These are phyloP conservation scores for Gypaetus barbatus DNA, from an alignment of 2,797 vertebrate species.

Conservation along the genomic window DNA sequence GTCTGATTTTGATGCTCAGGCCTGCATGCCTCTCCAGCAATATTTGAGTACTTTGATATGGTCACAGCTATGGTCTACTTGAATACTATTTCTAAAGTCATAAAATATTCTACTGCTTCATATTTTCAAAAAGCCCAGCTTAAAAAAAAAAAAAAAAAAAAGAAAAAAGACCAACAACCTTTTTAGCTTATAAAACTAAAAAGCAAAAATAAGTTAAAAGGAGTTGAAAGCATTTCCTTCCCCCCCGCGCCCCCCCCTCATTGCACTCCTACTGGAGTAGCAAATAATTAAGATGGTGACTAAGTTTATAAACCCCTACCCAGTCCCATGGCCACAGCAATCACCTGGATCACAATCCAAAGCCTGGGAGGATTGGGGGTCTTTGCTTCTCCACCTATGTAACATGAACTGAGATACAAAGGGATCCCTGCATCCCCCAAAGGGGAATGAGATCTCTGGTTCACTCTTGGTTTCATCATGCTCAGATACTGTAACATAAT, in stretches of 20 bases:
- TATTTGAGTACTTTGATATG: slow-evolving; percentile 5
- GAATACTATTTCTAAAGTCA: background rate
- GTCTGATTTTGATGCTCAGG: slow-evolving; percentile 29
- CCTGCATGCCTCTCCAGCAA: background rate
- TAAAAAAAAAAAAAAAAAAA: background rate
- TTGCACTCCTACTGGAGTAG: background rate
- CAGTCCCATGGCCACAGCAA: rapidly evolving
- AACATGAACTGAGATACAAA: rapidly evolving
- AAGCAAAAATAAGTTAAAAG: background rate
- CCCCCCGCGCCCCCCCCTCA: no score
- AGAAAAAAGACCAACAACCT: background rate
- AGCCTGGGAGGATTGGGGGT: rapidly evolving
- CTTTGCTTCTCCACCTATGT: background rate
- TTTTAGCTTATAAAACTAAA: background rate
- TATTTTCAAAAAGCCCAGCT: background rate
- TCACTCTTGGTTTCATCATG: background rate
- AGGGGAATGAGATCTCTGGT: background rate
- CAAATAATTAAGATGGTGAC: background rate
- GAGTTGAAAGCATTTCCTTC: background rate
- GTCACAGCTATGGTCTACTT: slow-evolving; percentile 24
- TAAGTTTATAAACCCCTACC: background rate
- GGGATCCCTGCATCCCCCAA: background rate
- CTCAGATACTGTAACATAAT: background rate
- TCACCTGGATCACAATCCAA: background rate
- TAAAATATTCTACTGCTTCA: background rate